Evolutionary conservation across 2,888 invertebrate species (phyloP).

Genomic region (Ypsolopha scabrella): DNA sequence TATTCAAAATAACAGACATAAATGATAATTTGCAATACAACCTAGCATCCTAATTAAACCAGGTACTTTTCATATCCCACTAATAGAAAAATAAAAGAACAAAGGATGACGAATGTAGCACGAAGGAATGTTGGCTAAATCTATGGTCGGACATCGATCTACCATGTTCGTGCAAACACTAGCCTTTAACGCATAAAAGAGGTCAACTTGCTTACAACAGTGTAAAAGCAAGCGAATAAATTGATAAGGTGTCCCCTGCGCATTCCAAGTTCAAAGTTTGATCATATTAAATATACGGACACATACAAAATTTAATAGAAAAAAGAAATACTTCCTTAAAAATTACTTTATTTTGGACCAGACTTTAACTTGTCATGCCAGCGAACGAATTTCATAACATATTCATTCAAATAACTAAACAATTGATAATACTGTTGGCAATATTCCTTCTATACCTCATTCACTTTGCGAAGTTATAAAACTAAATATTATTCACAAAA

Average conservation of each 20-base stretch:
- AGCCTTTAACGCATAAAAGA: constrained; percentile 15
- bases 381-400: neutral
- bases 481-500: neutral
- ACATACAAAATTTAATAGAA: constrained; percentile 7
- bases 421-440: constrained; percentile 44
- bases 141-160: constrained; percentile 23
- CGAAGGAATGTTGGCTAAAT: constrained; percentile 66
- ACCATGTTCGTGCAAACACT: constrained; percentile 17
- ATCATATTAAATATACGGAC: constrained; percentile 4
- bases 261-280: no score
- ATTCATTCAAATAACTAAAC: constrained; percentile 15
- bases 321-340: no score
- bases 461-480: neutral
- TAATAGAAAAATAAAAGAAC: constrained; percentile 47
- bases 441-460: constrained; percentile 12
- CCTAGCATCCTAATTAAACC: constrained; percentile 70
- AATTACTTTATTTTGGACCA: no score
- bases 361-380: no score
- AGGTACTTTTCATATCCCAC: constrained; percentile 66
- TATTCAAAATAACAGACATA: constrained; percentile 69
- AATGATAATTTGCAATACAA: constrained; percentile 67
- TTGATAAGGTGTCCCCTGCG: no score
- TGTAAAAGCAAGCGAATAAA: no score
- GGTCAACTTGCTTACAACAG: constrained; percentile 20
- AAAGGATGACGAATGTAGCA: constrained; percentile 61